phyloP scores from a whole-genome alignment of 2,797 vertebrate species.

The Poecilia gillii region DNA sequence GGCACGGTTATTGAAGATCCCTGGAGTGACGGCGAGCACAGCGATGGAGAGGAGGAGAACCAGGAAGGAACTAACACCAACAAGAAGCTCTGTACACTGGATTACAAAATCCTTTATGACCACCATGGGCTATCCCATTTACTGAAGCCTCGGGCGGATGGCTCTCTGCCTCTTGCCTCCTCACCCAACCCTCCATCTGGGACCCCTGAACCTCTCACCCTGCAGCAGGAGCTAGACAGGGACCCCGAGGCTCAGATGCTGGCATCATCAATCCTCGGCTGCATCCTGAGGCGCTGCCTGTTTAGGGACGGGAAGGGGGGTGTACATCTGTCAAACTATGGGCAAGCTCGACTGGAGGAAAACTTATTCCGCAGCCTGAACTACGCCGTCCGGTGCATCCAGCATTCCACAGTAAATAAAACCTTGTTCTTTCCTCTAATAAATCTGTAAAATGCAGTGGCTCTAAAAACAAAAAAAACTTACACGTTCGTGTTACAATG shows the following conservation, averaged over 20 bases:
- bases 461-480: background rate
- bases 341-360: constrained; percentile 87
- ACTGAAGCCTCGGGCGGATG: constrained; percentile 75
- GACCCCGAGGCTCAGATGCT: constrained; percentile 86
- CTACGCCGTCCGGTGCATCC: constrained; percentile 87
- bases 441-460: background rate
- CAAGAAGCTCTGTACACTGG: constrained; percentile 51
- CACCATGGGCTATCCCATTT: constrained; percentile 84
- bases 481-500: background rate
- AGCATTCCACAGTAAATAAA: constrained; percentile 86
- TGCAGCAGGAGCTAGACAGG: constrained; percentile 88
- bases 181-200: constrained; percentile 70
- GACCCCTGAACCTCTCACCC: constrained; percentile 77
- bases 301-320: constrained; percentile 90
- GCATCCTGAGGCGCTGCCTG: constrained; percentile 86
- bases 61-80: constrained; percentile 44
- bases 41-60: constrained; percentile 84
- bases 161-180: constrained; percentile 75
- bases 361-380: constrained; percentile 87
- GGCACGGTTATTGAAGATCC: constrained; percentile 79
- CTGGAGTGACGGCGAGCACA: constrained; percentile 83
- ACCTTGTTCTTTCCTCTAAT: constrained; percentile 6
- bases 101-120: constrained; percentile 79
- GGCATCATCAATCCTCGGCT: constrained; percentile 83
- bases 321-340: constrained; percentile 86